Evolutionary conservation across 2,113 vertebrate genomes (phyloP), one percentile per base, ranked within the genome.

Genomic region (Melanerpes formicivorus): DNA sequence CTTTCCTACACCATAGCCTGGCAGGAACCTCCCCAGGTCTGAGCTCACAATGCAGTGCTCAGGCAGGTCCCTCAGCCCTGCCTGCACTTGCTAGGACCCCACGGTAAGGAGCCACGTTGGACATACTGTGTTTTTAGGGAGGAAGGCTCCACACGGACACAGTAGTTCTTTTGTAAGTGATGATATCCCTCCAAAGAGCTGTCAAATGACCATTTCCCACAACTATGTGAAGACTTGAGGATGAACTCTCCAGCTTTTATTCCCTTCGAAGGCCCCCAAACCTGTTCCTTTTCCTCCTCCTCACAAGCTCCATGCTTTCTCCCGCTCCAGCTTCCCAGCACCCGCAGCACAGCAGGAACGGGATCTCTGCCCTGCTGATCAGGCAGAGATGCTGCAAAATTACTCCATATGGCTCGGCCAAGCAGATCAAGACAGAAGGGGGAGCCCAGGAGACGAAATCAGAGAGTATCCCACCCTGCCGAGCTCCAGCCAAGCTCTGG

Each of bases 371-470:
- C 74, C 62, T 63, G 46, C 17, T 1, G 2, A 9, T 29, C 30
- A 40, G 59, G 62, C 19, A 48, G 62, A 69, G 11, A 9, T 0
- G 1, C 26, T 34, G 58, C 14, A 46, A 52, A 81, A 67, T 42
- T 27, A 1, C 50, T 67, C 4, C 11, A 8, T 18, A 6, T 2
- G n/a, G 19, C 50, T 88, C 30, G 14, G 23, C 23, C n/a, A 69
- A 14, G 72, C 1, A 0, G n/a, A 77, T 94, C 62, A 56, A 88
- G 71, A 93, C 93, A 90, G 91, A 90, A 96, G 91, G 58, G 95
- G 91, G 94, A 96, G 91, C 93, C 50, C 93, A 55, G 93, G 94
- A 90, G 81, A 90, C 91, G 92, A 90, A 87, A 81, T 78, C 4
- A 0, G 80, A 88, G 84, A 65, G 77, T 50, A 62, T 92, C 71